Conservation (phyloP, 2,888 invertebrate genomes). For the Catotricha subobsoleta region DNA sequence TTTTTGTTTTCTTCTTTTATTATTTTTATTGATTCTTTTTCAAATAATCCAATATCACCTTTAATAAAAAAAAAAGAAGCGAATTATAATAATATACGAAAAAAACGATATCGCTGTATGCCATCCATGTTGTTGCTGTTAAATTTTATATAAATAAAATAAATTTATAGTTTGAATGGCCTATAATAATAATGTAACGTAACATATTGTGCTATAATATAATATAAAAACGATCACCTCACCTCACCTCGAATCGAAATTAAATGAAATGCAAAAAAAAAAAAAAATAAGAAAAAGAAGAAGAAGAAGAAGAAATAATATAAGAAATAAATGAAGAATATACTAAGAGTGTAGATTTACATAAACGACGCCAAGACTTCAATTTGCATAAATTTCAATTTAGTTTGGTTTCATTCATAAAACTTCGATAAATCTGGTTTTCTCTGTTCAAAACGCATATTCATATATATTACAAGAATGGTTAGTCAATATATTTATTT, state of each 20-base stretch:
- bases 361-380: conserved; percentile 4
- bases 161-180: conserved; percentile 1
- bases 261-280: background rate
- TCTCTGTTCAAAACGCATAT: background rate
- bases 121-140: no score
- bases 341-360: background rate
- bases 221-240: background rate
- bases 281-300: background rate
- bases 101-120: no score
- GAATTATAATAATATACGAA: no score
- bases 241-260: conserved; percentile 1
- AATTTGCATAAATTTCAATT: conserved; percentile 3
- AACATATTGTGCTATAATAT: conserved; percentile 4
- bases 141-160: conserved; percentile 2
- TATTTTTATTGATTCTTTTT: no score
- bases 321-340: conserved; percentile 1
- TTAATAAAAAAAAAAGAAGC: no score
- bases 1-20: no score
- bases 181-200: conserved; percentile 4
- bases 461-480: background rate
- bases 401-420: conserved; percentile 3
- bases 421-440: background rate
- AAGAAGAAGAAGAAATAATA: background rate
- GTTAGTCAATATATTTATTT: background rate
- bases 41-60: no score